Base-by-base conservation (phyloP, 2,113 vertebrate genomes). In the Saguinus imperator region DNA sequence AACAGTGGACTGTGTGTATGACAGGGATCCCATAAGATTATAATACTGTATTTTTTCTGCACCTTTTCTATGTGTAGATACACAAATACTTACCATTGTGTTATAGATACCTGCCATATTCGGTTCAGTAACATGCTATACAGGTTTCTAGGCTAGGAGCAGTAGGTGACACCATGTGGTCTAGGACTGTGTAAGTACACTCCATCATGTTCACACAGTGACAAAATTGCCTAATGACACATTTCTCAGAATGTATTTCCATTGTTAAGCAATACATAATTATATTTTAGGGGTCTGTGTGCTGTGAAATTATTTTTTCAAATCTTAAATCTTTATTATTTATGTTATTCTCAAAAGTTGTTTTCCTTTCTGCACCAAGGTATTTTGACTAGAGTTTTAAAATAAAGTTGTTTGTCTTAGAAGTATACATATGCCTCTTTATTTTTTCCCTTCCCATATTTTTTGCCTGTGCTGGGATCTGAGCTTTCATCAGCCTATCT, bases 371-470 rank as follows among this genome's bases (percentile, higher is more conserved):
- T 73, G 9, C 66, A 89, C 17, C 57, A 86, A 96, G 87, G n/a
- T 95, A 91, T 95, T 94, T 93, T 94, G 80, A 96, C 45, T 45
- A 52, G 57, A 80, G 77, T 75, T 92, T 89, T 32, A 55, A 95
- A 93, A 91, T 83, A 57, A 84, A 45, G 48, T 37, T n/a, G 32
- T 64, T 83, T 70, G 79, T 96, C 32, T 35, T 85, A 72, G 64
- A 89, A 85, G 43, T 61, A 8, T 58, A 37, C 48, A 76, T 20
- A 82, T 61, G 48, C 20, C 35, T 95, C 64, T 94, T 81, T 72
- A 23, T 77, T 95, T 96, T 87, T 87, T 94, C 80, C 55, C 93
- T 95, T 96, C 91, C 93, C 97, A 94, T 16, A 43, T 80, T 96
- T 84, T 96, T 45, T 93, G 93, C 87, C 79, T 79, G 25, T 79